Percentiles rank a stretch among this genome's conserved stretches.
Evolutionary conservation across 1,140 invertebrate genomes (phyloP).

Genomic region (Drosophila rufa): DNA sequence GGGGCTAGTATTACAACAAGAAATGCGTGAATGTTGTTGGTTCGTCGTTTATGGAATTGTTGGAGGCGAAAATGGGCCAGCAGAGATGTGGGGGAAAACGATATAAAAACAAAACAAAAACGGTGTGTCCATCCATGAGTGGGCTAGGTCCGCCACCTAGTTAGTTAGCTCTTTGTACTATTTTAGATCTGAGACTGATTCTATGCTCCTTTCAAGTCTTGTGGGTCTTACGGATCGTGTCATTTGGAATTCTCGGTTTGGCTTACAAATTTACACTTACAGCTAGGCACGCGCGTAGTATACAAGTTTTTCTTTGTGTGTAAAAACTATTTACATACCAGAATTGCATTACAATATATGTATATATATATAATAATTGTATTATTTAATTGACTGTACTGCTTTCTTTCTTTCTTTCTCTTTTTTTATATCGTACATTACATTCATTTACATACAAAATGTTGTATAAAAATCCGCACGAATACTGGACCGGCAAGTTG

Average conservation of each 20-base stretch:
- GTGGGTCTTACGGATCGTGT: conserved; percentile 32
- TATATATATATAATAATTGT: conserved; percentile 19
- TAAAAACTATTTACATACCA: conserved; percentile 68
- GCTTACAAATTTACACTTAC: conserved; percentile 36
- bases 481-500: conserved; percentile 81
- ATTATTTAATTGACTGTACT: conserved; percentile 69
- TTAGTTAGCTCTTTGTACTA: conserved; percentile 71
- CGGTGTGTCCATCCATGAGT: conserved; percentile 12
- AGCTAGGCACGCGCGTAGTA: conserved; percentile 53
- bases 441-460: conserved; percentile 60
- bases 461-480: conserved; percentile 53
- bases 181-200: conserved; percentile 62
- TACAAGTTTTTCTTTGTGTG: conserved; percentile 46
- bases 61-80: conserved; percentile 11
- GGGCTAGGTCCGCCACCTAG: conserved; percentile 48
- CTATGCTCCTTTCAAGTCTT: conserved; percentile 59
- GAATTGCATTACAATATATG: conserved; percentile 21
- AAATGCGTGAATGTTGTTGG: conserved; percentile 38
- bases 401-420: conserved; percentile 15
- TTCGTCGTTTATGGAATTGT: conserved; percentile 28
- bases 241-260: conserved; percentile 46
- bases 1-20: conserved; percentile 38
- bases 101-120: conserved; percentile 19
- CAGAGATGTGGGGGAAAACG: conserved; percentile 4
- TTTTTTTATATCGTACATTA: conserved; percentile 42